Evolutionary conservation across 2,888 invertebrate species (phyloP), one percentile per base, ranked within the genome.

Genomic region (Hemicrepidius hirtus): DNA sequence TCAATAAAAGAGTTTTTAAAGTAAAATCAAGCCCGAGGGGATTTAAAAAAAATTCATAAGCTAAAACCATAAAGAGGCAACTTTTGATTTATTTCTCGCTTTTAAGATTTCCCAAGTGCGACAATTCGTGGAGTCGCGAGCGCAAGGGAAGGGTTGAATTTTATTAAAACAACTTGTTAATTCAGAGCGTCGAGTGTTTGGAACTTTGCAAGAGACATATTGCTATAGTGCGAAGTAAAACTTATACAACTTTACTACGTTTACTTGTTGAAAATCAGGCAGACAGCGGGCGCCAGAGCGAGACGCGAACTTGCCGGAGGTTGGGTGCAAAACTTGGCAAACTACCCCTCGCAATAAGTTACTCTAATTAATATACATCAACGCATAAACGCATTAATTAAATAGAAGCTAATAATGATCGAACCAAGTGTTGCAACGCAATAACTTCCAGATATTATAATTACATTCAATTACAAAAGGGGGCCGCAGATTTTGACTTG

Each of bases 161-260:
- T 86, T 86, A 86, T 85, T 85, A 85, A 86, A 86, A 86, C 86
- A 86, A 85, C 85, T 86, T 86, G 86, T 86, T 86, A 86, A 86
- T 86, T 85, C 86, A 84, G 82, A 83, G 82, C 83, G 85, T 83
- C 82, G 83, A 83, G 80, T 82, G 83, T 84, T 81, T 79, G 77
- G 82, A 84, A 85, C 80, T 84, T 84, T 82, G 79, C 79, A 78
- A 74, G 78, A 80, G 82, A 82, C 77, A 81, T 81, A 81, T 80
- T 81, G 80, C 79, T 78, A 80, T 82, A 82, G 81, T 81, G 81
- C 78, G 81, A 81, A 81, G 83, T 76, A 75, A 83, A 84, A 83
- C 84, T 84, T 84, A 80, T 76, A 79, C 82, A 82, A 83, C 83
- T 84, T 84, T 84, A 62, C 32, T 32, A 76, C 73, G 75, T 75